Conservation (phyloP, 1,140 invertebrate genomes). For the Tribolium madens region DNA sequence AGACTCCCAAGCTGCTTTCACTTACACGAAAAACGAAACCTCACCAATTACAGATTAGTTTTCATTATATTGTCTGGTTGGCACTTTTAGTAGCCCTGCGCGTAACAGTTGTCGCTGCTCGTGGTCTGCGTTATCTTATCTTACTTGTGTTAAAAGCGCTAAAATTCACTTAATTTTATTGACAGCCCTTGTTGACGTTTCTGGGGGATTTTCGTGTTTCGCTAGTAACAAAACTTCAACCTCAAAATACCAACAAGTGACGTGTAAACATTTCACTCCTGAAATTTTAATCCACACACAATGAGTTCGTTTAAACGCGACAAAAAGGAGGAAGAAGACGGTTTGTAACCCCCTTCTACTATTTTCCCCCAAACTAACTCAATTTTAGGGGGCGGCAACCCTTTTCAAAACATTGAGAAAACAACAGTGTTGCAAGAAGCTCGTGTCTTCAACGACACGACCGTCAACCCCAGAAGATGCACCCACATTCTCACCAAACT, state of each 20-base stretch:
- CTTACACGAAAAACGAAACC: too few relatives aligned
- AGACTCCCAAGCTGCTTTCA: too few relatives aligned
- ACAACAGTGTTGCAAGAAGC: too few relatives aligned
- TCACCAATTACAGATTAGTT: too few relatives aligned
- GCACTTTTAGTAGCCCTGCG: too few relatives aligned
- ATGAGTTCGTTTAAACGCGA: slow-evolving; percentile 81
- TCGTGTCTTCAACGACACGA: slow-evolving; percentile 96
- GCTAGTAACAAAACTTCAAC: background rate
- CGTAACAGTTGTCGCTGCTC: too few relatives aligned
- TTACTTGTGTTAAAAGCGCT: too few relatives aligned
- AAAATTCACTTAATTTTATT: slow-evolving; percentile 18
- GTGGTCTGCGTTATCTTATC: too few relatives aligned
- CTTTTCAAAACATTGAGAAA: slow-evolving; percentile 94
- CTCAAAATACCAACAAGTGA: slow-evolving; percentile 18
- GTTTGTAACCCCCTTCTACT: slow-evolving; percentile 62
- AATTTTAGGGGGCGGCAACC: slow-evolving; percentile 78
- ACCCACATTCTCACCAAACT: slow-evolving; percentile 96
- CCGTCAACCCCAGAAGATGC: slow-evolving; percentile 97
- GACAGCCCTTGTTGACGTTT: slow-evolving; percentile 27
- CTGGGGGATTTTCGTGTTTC: background rate
- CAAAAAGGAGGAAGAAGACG: slow-evolving; percentile 91
- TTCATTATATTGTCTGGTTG: too few relatives aligned
- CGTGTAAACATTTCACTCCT: slow-evolving; percentile 43
- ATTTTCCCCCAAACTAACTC: slow-evolving; percentile 34
- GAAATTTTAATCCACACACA: too few relatives aligned